These are phyloP conservation scores for Pseudachorutes palmiensis DNA, from an alignment of 1,140 invertebrate species.

Conservation along the genomic window DNA sequence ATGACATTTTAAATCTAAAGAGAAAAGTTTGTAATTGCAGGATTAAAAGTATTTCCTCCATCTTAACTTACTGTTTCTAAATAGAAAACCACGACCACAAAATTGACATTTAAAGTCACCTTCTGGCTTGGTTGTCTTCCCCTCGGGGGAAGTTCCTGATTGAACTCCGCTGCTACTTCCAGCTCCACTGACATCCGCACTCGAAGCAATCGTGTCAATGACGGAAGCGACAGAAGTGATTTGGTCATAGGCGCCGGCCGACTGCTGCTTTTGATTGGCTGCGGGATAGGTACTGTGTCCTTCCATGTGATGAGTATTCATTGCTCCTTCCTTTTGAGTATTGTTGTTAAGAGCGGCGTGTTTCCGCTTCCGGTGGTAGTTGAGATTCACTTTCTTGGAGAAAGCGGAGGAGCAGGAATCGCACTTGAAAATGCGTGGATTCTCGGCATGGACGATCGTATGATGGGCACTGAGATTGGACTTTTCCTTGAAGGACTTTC, in stretches of 20 bases:
- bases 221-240: conserved; percentile 4
- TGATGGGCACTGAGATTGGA: conserved; percentile 28
- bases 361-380: conserved; percentile 35
- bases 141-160: conserved; percentile 14
- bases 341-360: conserved; percentile 19
- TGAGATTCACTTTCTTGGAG: conserved; percentile 35
- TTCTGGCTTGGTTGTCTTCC: conserved; percentile 16
- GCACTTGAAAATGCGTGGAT: conserved; percentile 35
- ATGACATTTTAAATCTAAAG: conserved; percentile 35
- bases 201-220: conserved; percentile 1
- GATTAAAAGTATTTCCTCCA: too few species aligned
- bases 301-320: conserved; percentile 12
- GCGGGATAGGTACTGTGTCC: too few species aligned
- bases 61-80: conserved; percentile 25
- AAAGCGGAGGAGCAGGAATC: conserved; percentile 33
- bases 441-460: conserved; percentile 30
- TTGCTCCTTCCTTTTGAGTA: not conserved
- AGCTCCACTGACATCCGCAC: conserved; percentile 5
- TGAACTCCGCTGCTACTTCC: too few species aligned
- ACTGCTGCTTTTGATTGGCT: too few species aligned
- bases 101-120: conserved; percentile 36
- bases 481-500: conserved; percentile 32
- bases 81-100: conserved; percentile 34
- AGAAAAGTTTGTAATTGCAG: too few species aligned
- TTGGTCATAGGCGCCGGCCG: too few species aligned